Conservation (phyloP, 2,113 vertebrate species). For the Ellobius talpinus region DNA sequence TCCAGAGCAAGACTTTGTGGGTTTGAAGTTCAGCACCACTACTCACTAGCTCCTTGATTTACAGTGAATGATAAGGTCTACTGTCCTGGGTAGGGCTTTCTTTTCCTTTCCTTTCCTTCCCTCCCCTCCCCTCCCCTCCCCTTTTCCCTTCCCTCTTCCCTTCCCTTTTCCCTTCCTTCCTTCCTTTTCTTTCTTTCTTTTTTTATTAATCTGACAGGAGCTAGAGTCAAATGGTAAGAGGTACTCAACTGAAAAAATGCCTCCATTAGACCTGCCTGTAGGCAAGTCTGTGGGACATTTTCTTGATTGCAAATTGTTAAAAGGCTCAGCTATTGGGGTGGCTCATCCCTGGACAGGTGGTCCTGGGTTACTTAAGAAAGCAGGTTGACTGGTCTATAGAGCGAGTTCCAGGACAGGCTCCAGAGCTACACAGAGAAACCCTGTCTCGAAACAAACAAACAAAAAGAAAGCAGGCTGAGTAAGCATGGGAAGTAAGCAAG, state of each 20-base stretch:
- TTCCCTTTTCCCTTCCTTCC: too few relatives aligned
- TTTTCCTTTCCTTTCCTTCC: too few relatives aligned
- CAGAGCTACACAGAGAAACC: too few relatives aligned
- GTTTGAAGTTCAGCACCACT: neutral
- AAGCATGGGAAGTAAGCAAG: neutral
- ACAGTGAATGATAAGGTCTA: neutral
- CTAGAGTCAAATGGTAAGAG: neutral
- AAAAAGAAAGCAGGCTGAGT: neutral
- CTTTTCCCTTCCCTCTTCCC: too few relatives aligned
- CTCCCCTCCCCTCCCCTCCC: too few relatives aligned
- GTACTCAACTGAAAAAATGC: neutral
- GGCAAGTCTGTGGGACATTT: neutral
- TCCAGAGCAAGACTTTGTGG: conserved; percentile 22
- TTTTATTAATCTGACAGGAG: neutral
- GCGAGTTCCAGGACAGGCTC: too few relatives aligned
- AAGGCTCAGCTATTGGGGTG: neutral
- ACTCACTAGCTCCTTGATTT: neutral
- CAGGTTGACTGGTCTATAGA: neutral
- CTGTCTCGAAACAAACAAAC: too few relatives aligned
- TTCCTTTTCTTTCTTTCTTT: too few relatives aligned
- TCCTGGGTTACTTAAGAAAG: neutral
- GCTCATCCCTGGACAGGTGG: neutral
- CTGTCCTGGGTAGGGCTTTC: neutral
- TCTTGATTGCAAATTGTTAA: neutral
- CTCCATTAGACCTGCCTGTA: neutral